Base-by-base conservation (phyloP, 2,797 vertebrate species). In the Chaenodraco wilsoni region DNA sequence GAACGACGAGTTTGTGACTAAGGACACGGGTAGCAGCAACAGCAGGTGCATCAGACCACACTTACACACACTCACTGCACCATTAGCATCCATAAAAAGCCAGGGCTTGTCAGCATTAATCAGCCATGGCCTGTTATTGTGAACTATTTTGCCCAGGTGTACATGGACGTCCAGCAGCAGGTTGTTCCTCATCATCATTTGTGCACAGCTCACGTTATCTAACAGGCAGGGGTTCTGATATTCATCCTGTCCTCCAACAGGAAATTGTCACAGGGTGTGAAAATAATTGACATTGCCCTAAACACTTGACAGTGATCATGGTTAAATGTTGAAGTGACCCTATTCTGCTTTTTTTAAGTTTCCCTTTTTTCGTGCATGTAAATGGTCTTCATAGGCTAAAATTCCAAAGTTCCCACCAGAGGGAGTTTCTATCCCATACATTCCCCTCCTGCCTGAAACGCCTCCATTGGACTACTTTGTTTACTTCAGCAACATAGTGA, bases 101-200 rank as follows among this genome's bases (percentile, higher is more conserved):
- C 65, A 19, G 56, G 43, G 76, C 89, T 49, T 93, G 93, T 93
- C 91, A 82, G 83, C 88, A 94, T 94, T 86, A 92, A 94, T 94
- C 93, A 92, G 40, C 80, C 19, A 33, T 0, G 19, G 58, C 74
- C 81, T 90, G 89, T 91, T 90, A 59, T 84, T 84, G 82, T 65
- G 44, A 65, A 59, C 76, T 65, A 79, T 85, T 88, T 87, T 90
- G 88, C 65, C 59, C 65, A 78, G 75, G 37, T 61, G 86, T 68
- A 85, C 88, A 69, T 60, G 72, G 67, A 79, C 83, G 72, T 70
- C 23, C 10, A 83, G 64, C 86, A 86, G 66, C 72, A 65, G 69
- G 46, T 79, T 85, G 72, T 46, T 23, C 41, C 52, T 17, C 66
- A 56, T 59, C 74, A 59, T 62, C 46, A 2, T 66, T 69, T 87